Evolutionary conservation across 2,888 invertebrate species (phyloP), one percentile per base, ranked within the genome.

Genomic region (Pseudoips prasinana): DNA sequence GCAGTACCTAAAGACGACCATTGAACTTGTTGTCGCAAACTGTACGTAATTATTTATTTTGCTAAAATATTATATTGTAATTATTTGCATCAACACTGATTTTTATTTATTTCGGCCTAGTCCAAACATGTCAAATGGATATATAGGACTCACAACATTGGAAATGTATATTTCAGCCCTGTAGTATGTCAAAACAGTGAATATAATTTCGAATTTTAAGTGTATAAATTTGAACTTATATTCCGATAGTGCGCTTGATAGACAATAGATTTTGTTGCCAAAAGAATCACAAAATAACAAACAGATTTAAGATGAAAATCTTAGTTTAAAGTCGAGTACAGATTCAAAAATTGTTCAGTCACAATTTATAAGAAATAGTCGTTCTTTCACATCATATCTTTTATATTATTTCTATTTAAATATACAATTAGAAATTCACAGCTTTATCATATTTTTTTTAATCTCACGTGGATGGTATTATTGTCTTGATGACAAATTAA

Each of bases 261-360:
- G 35, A 39, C 31, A 24, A 30, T 30, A 36, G 30, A 36, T n/a
- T n/a, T n/a, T n/a, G n/a, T 31, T 29, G 26, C 64, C 36, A 69
- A 74, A 73, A 71, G 55, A 78, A 75, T 75, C 63, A 68, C 69
- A 78, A 78, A 79, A 76, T 75, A 81, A 81, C 73, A 77, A 65
- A 64, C 74, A 74, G 74, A n/a, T n/a, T n/a, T n/a, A n/a, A n/a
- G n/a, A 65, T 67, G 54, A 76, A 69, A 73, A 61, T 65, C 53
- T 78, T 66, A 73, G 61, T 58, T 64, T 64, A 58, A 66, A 75
- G 77, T 66, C 64, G 62, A 69, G 78, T 79, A 85, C 71, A 82
- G 73, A 68, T 77, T 82, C 73, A 73, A 87, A 86, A 87, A 73
- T 72, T 71, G 56, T 61, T 86, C 86, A 86, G 85, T 86, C 87